phyloP scores from a whole-genome alignment of 2,888 invertebrate species.

The Beris morrisii region DNA sequence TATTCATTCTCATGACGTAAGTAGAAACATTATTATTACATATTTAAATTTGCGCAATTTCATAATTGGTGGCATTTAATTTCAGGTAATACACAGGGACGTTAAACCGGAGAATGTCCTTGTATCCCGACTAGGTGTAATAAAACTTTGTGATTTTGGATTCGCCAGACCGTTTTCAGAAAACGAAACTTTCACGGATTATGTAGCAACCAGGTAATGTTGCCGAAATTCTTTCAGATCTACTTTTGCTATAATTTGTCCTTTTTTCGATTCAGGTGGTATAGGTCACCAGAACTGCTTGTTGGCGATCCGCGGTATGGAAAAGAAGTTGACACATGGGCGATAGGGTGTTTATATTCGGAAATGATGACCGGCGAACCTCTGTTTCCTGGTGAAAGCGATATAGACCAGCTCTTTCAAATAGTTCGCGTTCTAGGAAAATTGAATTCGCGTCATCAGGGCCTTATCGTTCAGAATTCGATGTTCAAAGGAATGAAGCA shows the following conservation, averaged over 20 bases:
- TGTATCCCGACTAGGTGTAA: conserved; percentile 76
- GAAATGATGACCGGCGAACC: conserved; percentile 88
- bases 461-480: conserved; percentile 56
- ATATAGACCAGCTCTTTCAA: conserved; percentile 83
- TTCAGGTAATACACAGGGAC: conserved; percentile 81
- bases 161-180: conserved; percentile 76
- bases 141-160: conserved; percentile 90
- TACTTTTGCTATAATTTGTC: not conserved
- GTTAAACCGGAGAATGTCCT: conserved; percentile 89
- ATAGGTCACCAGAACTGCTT: conserved; percentile 82
- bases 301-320: conserved; percentile 77
- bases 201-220: conserved; percentile 74
- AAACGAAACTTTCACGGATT: conserved; percentile 83
- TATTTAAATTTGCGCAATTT: not conserved
- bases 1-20: conserved; percentile 82
- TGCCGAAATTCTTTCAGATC: not conserved
- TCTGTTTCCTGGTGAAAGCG: conserved; percentile 85
- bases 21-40: conserved; percentile 43
- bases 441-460: conserved; percentile 57
- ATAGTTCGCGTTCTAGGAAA: conserved; percentile 79
- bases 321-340: conserved; percentile 84
- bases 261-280: conserved; percentile 61
- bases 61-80: not conserved
- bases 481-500: conserved; percentile 55
- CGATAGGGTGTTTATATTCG: conserved; percentile 78